Conservation (phyloP, 2,113 vertebrate species). For the Istiophorus platypterus region DNA sequence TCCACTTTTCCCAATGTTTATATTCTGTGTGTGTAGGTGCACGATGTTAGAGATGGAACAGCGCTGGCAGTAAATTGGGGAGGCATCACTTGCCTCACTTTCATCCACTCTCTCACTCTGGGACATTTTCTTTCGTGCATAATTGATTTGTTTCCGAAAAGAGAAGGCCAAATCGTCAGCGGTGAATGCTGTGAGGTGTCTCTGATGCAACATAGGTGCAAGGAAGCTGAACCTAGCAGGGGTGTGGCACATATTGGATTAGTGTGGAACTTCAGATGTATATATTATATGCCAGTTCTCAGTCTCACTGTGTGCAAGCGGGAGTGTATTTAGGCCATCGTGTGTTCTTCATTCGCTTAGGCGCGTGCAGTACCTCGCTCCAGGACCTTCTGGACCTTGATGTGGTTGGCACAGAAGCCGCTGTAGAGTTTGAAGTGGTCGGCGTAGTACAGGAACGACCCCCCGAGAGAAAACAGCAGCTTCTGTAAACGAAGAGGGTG, state of each 20-base stretch:
- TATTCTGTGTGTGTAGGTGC: not conserved
- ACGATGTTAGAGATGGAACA: not conserved
- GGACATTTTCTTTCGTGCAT: constrained; percentile 46
- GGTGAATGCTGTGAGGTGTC: not conserved
- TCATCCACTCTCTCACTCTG: constrained; percentile 35
- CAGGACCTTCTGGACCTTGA: constrained; percentile 98
- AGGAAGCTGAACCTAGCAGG: constrained; percentile 14
- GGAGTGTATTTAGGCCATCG: not conserved
- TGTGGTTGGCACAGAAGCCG: constrained; percentile 98
- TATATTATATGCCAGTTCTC: not conserved
- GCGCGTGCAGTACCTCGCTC: constrained; percentile 89
- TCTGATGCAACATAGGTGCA: constrained; percentile 69
- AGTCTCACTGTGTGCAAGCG: not conserved
- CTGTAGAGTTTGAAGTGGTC: constrained; percentile 99
- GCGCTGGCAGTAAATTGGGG: constrained; percentile 8
- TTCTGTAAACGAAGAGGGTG: constrained; percentile 86
- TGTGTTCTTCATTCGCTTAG: not conserved
- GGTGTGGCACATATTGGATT: not conserved
- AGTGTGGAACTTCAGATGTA: not conserved
- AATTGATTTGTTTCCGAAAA: constrained; percentile 56
- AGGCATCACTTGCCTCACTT: constrained; percentile 31
- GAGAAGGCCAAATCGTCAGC: constrained; percentile 30
- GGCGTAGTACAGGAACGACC: constrained; percentile 97
- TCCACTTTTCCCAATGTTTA: not conserved
- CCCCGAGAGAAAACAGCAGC: constrained; percentile 95